Base-by-base conservation (phyloP, 2,888 invertebrate species). In the Lithophane ornitopus region DNA sequence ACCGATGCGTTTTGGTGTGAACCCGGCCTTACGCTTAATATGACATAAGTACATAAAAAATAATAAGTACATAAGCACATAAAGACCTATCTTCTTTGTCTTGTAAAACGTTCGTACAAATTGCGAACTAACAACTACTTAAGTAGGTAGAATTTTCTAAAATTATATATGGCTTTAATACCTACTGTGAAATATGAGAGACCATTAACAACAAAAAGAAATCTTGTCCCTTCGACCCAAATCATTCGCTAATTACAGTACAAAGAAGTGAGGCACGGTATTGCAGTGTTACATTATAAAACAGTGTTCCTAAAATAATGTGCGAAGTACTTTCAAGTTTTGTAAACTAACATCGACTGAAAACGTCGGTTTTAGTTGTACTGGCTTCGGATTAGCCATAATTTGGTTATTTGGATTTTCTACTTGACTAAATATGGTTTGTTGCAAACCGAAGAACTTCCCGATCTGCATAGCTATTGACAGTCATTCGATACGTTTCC, bases 161-260 rank as follows among this genome's bases (percentile, higher is more conserved):
- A 79, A 63, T 70, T 0, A 67, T 77, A n/a, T 34, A 49, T 4
- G 6, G 12, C 28, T 39, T n/a, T 39, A 54, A 16, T 39, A 34
- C 6, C 34, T 44, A 49, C 62, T 70, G 71, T 34, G 34, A 41
- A 70, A 58, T 26, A 78, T 71, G 28, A 78, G 49, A 63, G 71
- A 26, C 16, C n/a, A 78, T 56, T 54, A 78, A 78, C 26, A 54
- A 78, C 28, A 62, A 70, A 63, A 46, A 49, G 56, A 77, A 78
- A 71, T 22, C 63, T 44, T 14, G 62, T 14, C 71, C 28, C 34
- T 77, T 81, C 56, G 63, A 74, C 49, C 41, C 49, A 77, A 63
- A 63, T 41, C 26, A 39, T 80, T 79, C 26, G 46, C n/a, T 62
- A 49, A 49, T 74, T 81, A 16, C 46, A 56, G 22, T 49, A 34